Base-by-base conservation (phyloP, 2,888 invertebrate genomes). In the Rhamnusium bicolor region DNA sequence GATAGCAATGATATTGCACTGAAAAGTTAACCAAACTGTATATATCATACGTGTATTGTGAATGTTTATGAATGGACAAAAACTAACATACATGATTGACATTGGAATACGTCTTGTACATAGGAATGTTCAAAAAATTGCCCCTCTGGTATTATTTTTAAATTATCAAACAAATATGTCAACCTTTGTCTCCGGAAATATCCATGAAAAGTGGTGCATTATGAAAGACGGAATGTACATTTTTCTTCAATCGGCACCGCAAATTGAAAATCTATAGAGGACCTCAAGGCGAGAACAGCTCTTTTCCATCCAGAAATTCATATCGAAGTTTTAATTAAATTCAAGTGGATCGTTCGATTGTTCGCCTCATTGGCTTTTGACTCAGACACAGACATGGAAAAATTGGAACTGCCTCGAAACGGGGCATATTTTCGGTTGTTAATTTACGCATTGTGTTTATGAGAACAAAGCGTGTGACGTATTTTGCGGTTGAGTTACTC, bases 241-340 rank as follows among this genome's bases (percentile, higher is more conserved):
- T 73, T 74, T 69, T 60, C 74, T 65, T 71, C 74, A 71, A 71
- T 69, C 67, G 71, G 67, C 49, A 69, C 70, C 74, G 49, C 70
- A 77, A 74, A 77, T 74, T 74, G 72, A 67, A 73, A 74, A 77
- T 68, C 69, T 68, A 77, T 77, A 67, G 68, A 69, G 54, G 67
- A 32, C 46, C 21, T 56, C 69, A 29, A 51, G 63, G 40, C 65
- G 47, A 67, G 67, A 65, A 68, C 51, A 46, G 58, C 14, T 24
- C 73, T 71, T 75, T 56, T 73, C 53, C 58, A 32, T 46, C 68
- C 49, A 53, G 66, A 71, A 74, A 71, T 74, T 74, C 71, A 74
- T 72, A 77, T 72, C 69, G 58, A 51, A 71, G 61, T 77, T 74
- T 77, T 77, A 77, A 77, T 77, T 74, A 73, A 77, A 74, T 71